phyloP scores from a whole-genome alignment of 2,113 vertebrate species.

The Myrmophylax atrothorax region DNA sequence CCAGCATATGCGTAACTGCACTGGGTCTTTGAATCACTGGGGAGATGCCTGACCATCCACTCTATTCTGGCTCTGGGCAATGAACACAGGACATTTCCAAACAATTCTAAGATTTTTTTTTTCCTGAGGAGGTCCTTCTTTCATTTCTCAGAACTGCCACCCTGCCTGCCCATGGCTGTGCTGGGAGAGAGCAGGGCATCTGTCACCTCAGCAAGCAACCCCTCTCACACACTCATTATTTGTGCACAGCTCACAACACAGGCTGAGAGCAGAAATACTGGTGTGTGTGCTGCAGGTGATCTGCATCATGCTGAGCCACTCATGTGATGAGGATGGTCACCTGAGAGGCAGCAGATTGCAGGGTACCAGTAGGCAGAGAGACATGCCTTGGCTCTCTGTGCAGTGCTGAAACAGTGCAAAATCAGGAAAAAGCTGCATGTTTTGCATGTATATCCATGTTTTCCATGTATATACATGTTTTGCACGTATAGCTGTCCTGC shows the following conservation, averaged over 20 bases:
- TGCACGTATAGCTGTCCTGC: not conserved
- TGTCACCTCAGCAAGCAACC: not conserved
- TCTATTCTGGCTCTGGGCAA: not conserved
- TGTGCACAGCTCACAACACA: accelerated
- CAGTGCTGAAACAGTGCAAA: not conserved
- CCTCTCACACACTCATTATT: accelerated
- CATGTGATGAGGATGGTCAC: accelerated
- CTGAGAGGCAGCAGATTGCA: not conserved
- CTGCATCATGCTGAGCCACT: not conserved
- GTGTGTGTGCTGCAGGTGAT: not conserved
- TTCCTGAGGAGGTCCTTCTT: not conserved
- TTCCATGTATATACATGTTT: not conserved
- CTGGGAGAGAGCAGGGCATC: not conserved
- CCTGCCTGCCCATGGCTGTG: not conserved
- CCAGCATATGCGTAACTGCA: not conserved
- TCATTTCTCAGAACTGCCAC: not conserved
- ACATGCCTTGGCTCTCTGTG: accelerated
- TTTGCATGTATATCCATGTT: not conserved
- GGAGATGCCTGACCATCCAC: not conserved
- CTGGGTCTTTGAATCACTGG: not conserved
- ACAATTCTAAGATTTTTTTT: not conserved
- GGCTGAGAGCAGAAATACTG: not conserved
- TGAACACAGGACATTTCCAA: not conserved
- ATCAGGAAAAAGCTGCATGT: not conserved
- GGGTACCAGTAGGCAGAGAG: not conserved